Conservation (phyloP, 2,113 vertebrate genomes). For the Dolichotis patagonum region DNA sequence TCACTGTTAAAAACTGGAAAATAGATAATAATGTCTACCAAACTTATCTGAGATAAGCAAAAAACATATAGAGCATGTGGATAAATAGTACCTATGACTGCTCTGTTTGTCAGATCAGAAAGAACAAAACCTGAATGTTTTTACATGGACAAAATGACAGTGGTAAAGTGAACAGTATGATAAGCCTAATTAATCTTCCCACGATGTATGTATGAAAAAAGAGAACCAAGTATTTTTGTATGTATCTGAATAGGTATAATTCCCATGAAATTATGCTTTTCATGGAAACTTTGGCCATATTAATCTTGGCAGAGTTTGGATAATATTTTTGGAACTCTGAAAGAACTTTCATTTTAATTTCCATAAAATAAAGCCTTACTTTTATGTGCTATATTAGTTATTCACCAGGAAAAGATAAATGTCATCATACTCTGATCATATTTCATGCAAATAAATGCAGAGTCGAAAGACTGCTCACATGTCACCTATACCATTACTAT, state of each 20-base stretch:
- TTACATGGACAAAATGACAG: background rate
- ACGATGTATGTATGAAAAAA: background rate
- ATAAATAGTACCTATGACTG: background rate
- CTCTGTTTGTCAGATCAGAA: background rate
- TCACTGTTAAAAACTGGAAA: constrained; percentile 7
- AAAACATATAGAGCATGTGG: background rate
- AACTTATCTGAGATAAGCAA: background rate
- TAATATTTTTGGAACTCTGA: constrained; percentile 68
- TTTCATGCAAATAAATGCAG: background rate
- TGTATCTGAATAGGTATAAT: constrained; percentile 48
- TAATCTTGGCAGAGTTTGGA: constrained; percentile 73
- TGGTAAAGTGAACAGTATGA: background rate
- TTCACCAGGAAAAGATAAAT: background rate
- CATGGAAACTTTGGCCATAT: constrained; percentile 66
- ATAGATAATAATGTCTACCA: background rate
- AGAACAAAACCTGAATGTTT: background rate
- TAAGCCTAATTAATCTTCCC: background rate
- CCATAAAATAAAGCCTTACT: constrained; percentile 70
- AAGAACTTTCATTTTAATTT: constrained; percentile 73
- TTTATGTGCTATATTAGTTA: constrained; percentile 61
- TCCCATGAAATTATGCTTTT: constrained; percentile 73
- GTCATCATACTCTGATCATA: constrained; percentile 32
- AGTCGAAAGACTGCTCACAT: background rate
- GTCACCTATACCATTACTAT: constrained; percentile 20
- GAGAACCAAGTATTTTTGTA: constrained; percentile 4